These are phyloP conservation scores for Ophioninae sp. DNA, from an alignment of 2,888 invertebrate genomes.

Conservation along the genomic window DNA sequence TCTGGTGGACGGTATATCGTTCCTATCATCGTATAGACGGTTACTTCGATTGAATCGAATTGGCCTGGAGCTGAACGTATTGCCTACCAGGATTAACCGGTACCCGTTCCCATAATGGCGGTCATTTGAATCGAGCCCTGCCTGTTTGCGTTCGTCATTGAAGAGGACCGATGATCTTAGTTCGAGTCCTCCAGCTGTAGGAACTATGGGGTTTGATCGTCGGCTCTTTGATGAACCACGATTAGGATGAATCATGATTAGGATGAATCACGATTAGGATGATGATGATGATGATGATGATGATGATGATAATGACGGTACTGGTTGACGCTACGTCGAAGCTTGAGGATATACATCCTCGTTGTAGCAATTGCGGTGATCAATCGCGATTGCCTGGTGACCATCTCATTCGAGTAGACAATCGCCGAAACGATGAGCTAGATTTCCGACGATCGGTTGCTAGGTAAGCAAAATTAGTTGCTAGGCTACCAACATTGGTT, in stretches of 20 bases:
- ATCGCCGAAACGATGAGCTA: slow-evolving; percentile 1
- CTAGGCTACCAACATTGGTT: too few relatives aligned
- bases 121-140: slow-evolving; percentile 45
- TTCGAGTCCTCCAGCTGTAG: slow-evolving; percentile 41
- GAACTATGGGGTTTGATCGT: slow-evolving; percentile 12
- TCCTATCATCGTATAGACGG: slow-evolving; percentile 22
- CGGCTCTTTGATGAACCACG: slow-evolving; percentile 9
- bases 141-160: slow-evolving; percentile 10
- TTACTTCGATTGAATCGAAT: slow-evolving; percentile 48
- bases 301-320: background rate
- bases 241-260: slow-evolving; percentile 20
- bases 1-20: slow-evolving; percentile 5
- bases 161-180: slow-evolving; percentile 48
- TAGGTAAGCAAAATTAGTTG: too few relatives aligned
- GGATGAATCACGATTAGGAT: slow-evolving; percentile 15
- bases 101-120: background rate
- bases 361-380: slow-evolving; percentile 21
- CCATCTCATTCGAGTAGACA: slow-evolving; percentile 18
- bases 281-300: background rate
- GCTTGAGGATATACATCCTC: too few relatives aligned
- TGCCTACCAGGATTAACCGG: slow-evolving; percentile 12
- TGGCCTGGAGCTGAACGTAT: background rate
- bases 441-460: background rate
- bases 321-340: too few relatives aligned
- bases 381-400: slow-evolving; percentile 43